Evolutionary conservation across 2,888 invertebrate genomes (phyloP), one percentile per base, ranked within the genome.

Genomic region (Actias luna): DNA sequence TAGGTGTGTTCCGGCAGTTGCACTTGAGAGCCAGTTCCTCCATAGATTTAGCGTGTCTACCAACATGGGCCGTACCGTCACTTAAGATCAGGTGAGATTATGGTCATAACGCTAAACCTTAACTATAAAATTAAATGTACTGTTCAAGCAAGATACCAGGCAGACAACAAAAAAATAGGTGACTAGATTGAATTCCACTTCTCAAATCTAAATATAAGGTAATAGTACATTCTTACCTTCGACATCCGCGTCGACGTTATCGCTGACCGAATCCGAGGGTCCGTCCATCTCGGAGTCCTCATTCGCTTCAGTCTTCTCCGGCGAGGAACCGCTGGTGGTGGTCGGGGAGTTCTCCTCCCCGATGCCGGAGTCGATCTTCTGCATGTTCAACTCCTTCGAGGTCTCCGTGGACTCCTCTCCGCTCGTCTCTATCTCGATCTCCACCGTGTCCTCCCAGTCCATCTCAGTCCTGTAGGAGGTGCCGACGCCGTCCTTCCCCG

Each of bases 321-420:
- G 74, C 14, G 84, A 79, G 14, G 83, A 78, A 4, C 75, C 78
- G 59, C 75, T 78, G 57, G 80, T 55, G 74, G 1, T 85, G 79
- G 16, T 76, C 10, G 82, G 83, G 35, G 77, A 77, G 61, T 73
- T 77, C 67, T 91, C 92, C 55, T 94, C 94, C 0, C 94, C 94
- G 61, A 95, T 89, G 0, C 94, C 95, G 67, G 94, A 94, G 76
- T 95, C 95, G 58, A 94, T 83, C 82, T 95, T 95, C 78, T 94
- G 94, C 14, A 94, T 73, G 72, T 87, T 87, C 25, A 29, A 61
- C 46, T 67, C 69, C 46, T 70, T 71, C 0, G 70, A 65, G 0
- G 59, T 67, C 36, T 65, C 66, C 5, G 68, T 69, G 29, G 65
- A 65, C 58, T 67, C 59, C 42, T 74, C 75, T 7, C 70, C 78